These are phyloP conservation scores for Bradypodion ventrale DNA, from an alignment of 2,797 vertebrate species.

Conservation along the genomic window DNA sequence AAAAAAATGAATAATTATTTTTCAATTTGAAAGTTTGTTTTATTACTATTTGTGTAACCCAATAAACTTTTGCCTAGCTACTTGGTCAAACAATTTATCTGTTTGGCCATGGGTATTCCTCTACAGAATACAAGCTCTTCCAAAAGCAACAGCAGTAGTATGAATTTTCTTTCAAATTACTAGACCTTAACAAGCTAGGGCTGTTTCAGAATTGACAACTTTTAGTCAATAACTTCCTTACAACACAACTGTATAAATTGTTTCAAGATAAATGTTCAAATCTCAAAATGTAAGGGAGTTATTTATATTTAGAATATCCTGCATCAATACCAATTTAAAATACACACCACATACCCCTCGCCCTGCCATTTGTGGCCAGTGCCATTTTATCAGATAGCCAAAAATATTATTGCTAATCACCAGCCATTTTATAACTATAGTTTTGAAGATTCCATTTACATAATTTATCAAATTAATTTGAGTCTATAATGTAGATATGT, in stretches of 20 bases:
- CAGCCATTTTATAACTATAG: not conserved
- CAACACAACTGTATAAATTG: rapidly evolving
- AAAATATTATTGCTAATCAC: no score
- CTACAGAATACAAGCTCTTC: rapidly evolving
- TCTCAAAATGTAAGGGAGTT: no score
- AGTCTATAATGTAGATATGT: not conserved
- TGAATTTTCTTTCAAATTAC: not conserved
- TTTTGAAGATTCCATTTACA: not conserved
- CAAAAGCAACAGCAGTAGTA: not conserved
- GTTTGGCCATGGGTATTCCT: not conserved
- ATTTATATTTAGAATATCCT: no score
- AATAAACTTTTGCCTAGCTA: not conserved
- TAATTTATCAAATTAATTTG: not conserved
- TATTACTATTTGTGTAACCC: rapidly evolving
- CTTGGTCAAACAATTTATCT: not conserved
- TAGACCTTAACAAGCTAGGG: not conserved
- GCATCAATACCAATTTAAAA: not conserved
- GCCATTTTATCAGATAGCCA: no score
- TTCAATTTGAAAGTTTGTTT: not conserved
- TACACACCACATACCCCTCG: no score
- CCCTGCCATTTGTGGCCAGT: no score
- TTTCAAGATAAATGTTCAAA: not conserved
- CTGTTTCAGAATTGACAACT: rapidly evolving
- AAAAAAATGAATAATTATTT: no score
- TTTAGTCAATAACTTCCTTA: slow-evolving; percentile 12